Conservation (phyloP, 2,797 vertebrate species). For the Esox lucius region DNA sequence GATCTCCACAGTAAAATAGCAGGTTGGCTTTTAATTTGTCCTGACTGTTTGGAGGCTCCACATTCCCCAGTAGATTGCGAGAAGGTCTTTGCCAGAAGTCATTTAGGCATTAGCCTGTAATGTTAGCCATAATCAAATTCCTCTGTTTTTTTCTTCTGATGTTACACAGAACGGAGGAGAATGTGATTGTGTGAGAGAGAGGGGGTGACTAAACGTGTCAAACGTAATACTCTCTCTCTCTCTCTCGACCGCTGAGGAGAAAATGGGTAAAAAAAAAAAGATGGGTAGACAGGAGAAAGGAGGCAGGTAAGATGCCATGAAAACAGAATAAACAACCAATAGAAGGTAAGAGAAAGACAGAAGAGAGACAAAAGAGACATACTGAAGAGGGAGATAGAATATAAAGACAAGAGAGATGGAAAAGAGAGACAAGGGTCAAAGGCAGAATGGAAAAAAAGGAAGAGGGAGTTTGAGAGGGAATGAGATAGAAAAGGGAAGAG, state of each 20-base stretch:
- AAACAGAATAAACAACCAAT: neutral
- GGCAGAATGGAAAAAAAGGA: conserved; percentile 23
- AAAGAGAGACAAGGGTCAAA: conserved; percentile 6
- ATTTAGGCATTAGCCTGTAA: conserved; percentile 36
- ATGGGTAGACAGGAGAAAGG: neutral
- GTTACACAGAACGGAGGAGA: conserved; percentile 31
- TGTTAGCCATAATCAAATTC: conserved; percentile 35
- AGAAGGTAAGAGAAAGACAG: neutral
- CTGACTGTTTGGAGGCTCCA: conserved; percentile 39
- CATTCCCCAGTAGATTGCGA: conserved; percentile 4
- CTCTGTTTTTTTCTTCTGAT: conserved; percentile 30
- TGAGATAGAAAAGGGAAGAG: neutral
- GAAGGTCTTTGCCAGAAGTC: conserved; percentile 33
- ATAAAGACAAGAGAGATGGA: conserved; percentile 7
- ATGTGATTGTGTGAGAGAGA: neutral
- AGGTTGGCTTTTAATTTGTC: conserved; percentile 64
- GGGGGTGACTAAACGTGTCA: neutral
- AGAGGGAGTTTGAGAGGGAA: neutral
- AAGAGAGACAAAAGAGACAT: neutral
- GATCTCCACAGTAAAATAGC: conserved; percentile 67
- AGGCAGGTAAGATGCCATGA: neutral
- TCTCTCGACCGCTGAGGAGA: neutral
- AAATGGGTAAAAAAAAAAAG: conserved; percentile 3
- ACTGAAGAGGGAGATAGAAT: conserved; percentile 20
- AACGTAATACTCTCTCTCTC: neutral